Evolutionary conservation across 1,140 invertebrate species (phyloP), one percentile per base, ranked within the genome.

Genomic region (Pissodes strobi): DNA sequence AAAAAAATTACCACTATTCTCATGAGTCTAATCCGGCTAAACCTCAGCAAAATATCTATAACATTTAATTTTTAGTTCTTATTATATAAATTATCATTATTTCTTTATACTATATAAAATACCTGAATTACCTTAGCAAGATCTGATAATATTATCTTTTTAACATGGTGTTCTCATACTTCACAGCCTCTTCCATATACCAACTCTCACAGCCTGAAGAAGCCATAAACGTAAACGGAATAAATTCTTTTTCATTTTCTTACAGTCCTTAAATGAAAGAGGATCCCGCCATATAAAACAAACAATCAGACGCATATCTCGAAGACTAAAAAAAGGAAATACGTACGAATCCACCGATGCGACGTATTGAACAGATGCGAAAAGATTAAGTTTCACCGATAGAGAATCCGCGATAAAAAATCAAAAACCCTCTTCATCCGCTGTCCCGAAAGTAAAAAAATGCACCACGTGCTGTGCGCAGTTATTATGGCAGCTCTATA

Each of bases 321-420:
- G 23, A 48, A 48, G 25, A 27, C 25, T 37, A 34, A 59, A 59
- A 58, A 59, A 59, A 59, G 22, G 17, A 59, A 39, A 48, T 59
- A 59, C 15, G 48, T 34, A 59, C 41, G 17, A 59, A 48, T 59
- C 41, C 19, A 15, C 43, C 56, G 56, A 59, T 59, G 25, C 53
- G 53, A 57, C 53, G 30, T 48, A 59, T 59, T 30, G 41, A 59
- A 48, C 56, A 59, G 56, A 59, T 59, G 56, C 56, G 41, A 59
- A 59, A 59, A 59, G 56, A 59, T 59, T 59, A 30, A 37, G 43
- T 59, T 59, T 37, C 56, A 37, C 13, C 56, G 56, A 46, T 59
- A 18, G 15, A 46, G 23, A 46, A 46, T 59, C 43, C 27, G 56
- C 56, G 56, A 59, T 59, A 59, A 59, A 58, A 59, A 59, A 59